Percentiles rank a stretch among this genome's conserved stretches.
phyloP scores from a whole-genome alignment of 2,113 vertebrate species.

The Calidris pugnax region DNA sequence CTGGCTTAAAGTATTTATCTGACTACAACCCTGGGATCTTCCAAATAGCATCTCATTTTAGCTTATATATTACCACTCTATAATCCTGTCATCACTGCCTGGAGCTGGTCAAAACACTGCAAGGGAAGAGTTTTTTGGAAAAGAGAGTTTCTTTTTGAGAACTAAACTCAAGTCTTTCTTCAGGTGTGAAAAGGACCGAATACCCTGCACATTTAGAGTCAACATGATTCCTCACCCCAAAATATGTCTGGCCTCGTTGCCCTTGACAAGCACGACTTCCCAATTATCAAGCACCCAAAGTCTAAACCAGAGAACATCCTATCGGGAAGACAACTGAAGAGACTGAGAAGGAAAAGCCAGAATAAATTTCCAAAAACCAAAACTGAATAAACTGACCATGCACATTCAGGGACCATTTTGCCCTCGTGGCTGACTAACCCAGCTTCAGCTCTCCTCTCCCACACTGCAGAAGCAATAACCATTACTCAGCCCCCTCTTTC shows the following conservation, averaged over 20 bases:
- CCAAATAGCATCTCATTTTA: not conserved
- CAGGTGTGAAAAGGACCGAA: not conserved
- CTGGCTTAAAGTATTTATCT: not conserved
- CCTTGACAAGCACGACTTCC: not conserved
- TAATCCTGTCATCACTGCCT: not conserved
- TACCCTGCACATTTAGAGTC: not conserved
- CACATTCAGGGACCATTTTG: not conserved
- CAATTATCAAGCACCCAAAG: not conserved
- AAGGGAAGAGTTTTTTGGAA: not conserved
- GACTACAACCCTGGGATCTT: not conserved
- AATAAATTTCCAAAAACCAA: not conserved
- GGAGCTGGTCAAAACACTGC: not conserved
- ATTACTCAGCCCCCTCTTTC: not conserved
- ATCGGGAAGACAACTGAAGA: not conserved
- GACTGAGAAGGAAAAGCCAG: not conserved
- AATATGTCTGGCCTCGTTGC: not conserved
- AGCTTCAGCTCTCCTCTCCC: not conserved
- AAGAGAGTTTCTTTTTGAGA: not conserved
- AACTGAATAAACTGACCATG: not conserved
- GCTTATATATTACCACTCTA: not conserved
- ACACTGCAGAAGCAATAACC: accelerated
- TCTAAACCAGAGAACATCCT: not conserved
- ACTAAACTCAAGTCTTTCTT: not conserved
- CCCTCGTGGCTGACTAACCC: not conserved
- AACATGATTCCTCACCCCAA: not conserved